These are phyloP conservation scores for Lutraria rhynchaena DNA, from an alignment of 1,140 invertebrate genomes.

Conservation along the genomic window DNA sequence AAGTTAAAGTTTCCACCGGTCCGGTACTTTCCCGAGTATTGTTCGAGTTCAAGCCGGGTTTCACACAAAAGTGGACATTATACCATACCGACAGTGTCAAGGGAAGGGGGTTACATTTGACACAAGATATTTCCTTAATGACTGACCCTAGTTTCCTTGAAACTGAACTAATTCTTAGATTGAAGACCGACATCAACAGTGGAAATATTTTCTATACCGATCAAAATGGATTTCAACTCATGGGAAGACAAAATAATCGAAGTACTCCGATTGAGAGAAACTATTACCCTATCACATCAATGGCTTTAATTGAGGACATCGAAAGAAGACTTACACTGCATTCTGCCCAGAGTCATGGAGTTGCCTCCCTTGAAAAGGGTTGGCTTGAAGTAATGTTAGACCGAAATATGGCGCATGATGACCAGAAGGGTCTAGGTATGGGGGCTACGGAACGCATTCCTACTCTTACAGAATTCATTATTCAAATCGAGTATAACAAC, in stretches of 20 bases:
- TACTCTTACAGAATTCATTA: slow-evolving; percentile 90
- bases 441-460: slow-evolving; percentile 92
- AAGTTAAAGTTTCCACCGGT: slow-evolving; percentile 15
- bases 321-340: slow-evolving; percentile 86
- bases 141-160: slow-evolving; percentile 79
- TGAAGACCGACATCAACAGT: slow-evolving; percentile 89
- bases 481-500: slow-evolving; percentile 87
- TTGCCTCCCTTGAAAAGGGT: slow-evolving; percentile 90
- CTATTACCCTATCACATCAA: slow-evolving; percentile 93
- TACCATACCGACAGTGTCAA: slow-evolving; percentile 33
- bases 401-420: slow-evolving; percentile 91
- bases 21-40: slow-evolving; percentile 90
- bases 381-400: slow-evolving; percentile 94
- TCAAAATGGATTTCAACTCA: slow-evolving; percentile 92
- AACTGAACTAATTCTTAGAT: slow-evolving; percentile 90
- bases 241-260: slow-evolving; percentile 85
- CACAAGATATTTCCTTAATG: slow-evolving; percentile 83
- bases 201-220: slow-evolving; percentile 91
- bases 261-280: slow-evolving; percentile 91
- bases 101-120: slow-evolving; percentile 87
- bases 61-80: slow-evolving; percentile 30
- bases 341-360: slow-evolving; percentile 93
- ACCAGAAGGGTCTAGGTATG: slow-evolving; percentile 93
- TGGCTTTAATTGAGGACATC: slow-evolving; percentile 91
- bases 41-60: slow-evolving; percentile 79